phyloP scores from a whole-genome alignment of 2,797 vertebrate genomes.

The Syndactyla subalaris region DNA sequence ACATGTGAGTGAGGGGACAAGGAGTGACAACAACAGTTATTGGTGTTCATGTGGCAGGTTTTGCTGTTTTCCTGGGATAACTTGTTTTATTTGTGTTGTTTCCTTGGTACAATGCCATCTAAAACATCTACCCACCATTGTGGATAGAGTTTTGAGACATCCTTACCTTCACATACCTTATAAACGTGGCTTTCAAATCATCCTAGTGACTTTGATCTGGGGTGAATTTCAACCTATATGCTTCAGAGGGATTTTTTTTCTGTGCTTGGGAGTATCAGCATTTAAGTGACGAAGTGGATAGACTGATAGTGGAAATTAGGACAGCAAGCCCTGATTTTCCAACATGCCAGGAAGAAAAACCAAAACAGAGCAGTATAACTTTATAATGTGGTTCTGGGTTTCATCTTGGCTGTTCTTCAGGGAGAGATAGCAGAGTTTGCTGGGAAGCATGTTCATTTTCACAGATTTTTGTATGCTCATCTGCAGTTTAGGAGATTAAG shows the following conservation, averaged over 20 bases:
- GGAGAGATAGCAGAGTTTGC: background rate
- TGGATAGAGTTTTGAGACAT: background rate
- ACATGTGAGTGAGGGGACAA: background rate
- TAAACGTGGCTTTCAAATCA: background rate
- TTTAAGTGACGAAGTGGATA: background rate
- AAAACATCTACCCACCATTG: background rate
- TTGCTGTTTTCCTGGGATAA: background rate
- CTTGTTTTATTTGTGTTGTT: background rate
- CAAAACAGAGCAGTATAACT: background rate
- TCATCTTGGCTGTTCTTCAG: background rate
- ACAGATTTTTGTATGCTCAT: background rate
- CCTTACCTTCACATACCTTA: background rate
- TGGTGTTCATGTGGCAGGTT: background rate
- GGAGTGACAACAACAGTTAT: background rate
- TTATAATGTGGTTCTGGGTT: conserved; percentile 22
- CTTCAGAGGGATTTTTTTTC: background rate
- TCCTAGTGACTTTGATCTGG: background rate
- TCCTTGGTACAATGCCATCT: background rate
- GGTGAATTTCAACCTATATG: background rate
- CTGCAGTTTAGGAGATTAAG: background rate
- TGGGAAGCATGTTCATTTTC: background rate
- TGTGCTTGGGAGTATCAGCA: background rate
- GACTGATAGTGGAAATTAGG: background rate
- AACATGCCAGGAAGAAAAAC: background rate
- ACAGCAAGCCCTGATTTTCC: background rate